Conservation (phyloP, 2,797 vertebrate genomes). For the Xenops minutus region DNA sequence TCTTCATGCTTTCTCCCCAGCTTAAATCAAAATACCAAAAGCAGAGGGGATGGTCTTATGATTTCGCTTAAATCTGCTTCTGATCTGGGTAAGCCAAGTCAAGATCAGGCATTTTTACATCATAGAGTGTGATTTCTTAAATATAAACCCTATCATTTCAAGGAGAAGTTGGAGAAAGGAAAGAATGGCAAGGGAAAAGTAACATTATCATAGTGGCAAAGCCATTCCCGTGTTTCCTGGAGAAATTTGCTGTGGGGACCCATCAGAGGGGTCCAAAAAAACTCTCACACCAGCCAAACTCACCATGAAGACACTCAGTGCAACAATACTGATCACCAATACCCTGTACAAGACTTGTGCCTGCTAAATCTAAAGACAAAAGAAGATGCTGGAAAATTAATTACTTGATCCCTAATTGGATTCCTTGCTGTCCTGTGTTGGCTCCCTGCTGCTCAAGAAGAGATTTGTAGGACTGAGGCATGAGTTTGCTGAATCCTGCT, state of each 20-base stretch:
- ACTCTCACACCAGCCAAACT: accelerated
- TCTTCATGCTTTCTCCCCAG: neutral
- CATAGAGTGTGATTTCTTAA: neutral
- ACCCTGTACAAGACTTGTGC: neutral
- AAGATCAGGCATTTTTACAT: neutral
- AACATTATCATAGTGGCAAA: neutral
- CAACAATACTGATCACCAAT: neutral
- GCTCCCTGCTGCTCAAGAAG: neutral
- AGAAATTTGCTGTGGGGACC: neutral
- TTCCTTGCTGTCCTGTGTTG: neutral
- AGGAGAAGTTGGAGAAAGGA: neutral
- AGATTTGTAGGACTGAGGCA: neutral
- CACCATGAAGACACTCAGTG: neutral
- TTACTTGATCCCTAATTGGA: neutral
- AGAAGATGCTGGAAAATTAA: neutral
- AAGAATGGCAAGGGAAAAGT: neutral
- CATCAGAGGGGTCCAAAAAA: neutral
- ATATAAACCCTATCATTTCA: neutral
- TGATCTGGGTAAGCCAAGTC: neutral
- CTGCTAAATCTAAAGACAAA: neutral
- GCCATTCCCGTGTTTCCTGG: neutral
- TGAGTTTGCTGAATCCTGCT: neutral
- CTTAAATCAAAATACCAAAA: neutral
- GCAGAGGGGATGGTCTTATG: neutral
- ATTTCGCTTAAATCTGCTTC: neutral